Evolutionary conservation across 92 coral and sea anemone species (phyloP).

Genomic region (Palythoa grandiflora): DNA sequence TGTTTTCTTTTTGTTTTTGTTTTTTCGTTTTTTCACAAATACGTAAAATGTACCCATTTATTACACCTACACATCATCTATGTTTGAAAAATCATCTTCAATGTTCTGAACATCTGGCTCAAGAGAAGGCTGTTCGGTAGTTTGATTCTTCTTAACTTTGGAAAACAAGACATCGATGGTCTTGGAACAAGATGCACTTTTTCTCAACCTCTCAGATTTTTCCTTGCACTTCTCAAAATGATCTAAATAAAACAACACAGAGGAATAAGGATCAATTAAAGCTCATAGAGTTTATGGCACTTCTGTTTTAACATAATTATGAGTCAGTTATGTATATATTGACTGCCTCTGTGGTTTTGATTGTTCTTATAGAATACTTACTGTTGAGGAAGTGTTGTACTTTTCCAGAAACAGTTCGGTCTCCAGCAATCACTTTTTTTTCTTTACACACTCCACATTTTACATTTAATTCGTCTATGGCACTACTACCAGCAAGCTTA

Average conservation of each 20-base stretch:
- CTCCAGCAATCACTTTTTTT: constrained; percentile 14
- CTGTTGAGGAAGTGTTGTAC: constrained; percentile 27
- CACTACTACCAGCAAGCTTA: constrained; percentile 27
- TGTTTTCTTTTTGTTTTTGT: constrained; percentile 4
- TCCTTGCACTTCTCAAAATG: constrained; percentile 47
- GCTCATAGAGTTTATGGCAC: constrained; percentile 9
- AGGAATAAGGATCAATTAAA: constrained; percentile 9
- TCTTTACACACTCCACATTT: constrained; percentile 7
- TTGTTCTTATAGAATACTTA: constrained; percentile 13
- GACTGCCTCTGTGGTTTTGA: constrained; percentile 42
- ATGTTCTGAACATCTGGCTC: constrained; percentile 46
- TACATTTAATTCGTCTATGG: constrained; percentile 9
- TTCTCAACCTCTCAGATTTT: constrained; percentile 46
- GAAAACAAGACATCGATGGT: constrained; percentile 48
- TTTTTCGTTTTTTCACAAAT: constrained; percentile 15
- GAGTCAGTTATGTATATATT: constrained; percentile 45
- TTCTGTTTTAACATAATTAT: constrained; percentile 44
- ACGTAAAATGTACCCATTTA: constrained; percentile 10
- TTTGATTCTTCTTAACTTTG: constrained; percentile 38
- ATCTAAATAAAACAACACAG: constrained; percentile 24
- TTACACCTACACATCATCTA: constrained; percentile 55
- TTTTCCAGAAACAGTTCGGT: constrained; percentile 38
- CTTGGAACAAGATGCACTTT: constrained; percentile 49
- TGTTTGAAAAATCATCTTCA: constrained; percentile 41
- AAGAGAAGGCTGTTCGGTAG: constrained; percentile 53